phyloP scores from a whole-genome alignment of 2,888 invertebrate species.

The Drymonia ruficornis region DNA sequence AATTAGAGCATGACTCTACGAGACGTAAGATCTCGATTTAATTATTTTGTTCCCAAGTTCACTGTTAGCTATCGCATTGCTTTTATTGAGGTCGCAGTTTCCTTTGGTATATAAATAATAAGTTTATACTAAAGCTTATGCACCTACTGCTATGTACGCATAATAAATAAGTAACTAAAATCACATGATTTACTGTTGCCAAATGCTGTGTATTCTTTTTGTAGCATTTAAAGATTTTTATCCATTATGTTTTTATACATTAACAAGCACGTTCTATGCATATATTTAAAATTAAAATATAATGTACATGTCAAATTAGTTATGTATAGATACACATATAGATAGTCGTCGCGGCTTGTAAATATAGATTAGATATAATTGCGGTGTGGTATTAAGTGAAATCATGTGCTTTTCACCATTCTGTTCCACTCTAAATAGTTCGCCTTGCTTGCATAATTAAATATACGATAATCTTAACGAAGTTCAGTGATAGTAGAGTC shows the following conservation, averaged over 20 bases:
- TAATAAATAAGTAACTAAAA: too few species aligned
- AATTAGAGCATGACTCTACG: too few species aligned
- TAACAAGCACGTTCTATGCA: too few species aligned
- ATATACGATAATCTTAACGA: slow-evolving; percentile 11
- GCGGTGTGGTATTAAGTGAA: slow-evolving; percentile 35
- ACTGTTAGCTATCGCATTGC: not conserved
- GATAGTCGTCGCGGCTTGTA: slow-evolving; percentile 4
- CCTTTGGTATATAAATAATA: not conserved
- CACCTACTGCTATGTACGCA: too few species aligned
- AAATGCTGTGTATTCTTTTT: too few species aligned
- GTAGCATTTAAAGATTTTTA: too few species aligned
- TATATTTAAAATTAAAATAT: too few species aligned
- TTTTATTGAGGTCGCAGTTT: not conserved
- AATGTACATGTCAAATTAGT: too few species aligned
- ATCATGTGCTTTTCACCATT: slow-evolving; percentile 38
- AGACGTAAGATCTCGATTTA: not conserved
- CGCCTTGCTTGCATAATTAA: slow-evolving; percentile 46
- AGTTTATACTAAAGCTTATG: too few species aligned
- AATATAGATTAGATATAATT: slow-evolving; percentile 29
- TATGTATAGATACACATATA: not conserved
- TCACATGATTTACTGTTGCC: too few species aligned
- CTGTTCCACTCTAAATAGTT: slow-evolving; percentile 46
- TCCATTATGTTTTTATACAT: too few species aligned
- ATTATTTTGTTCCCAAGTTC: not conserved
- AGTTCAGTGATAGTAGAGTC: not conserved